Percentiles rank a stretch among this genome's conserved stretches.
phyloP scores from a whole-genome alignment of 2,797 vertebrate species.

The Sebastes variabilis region DNA sequence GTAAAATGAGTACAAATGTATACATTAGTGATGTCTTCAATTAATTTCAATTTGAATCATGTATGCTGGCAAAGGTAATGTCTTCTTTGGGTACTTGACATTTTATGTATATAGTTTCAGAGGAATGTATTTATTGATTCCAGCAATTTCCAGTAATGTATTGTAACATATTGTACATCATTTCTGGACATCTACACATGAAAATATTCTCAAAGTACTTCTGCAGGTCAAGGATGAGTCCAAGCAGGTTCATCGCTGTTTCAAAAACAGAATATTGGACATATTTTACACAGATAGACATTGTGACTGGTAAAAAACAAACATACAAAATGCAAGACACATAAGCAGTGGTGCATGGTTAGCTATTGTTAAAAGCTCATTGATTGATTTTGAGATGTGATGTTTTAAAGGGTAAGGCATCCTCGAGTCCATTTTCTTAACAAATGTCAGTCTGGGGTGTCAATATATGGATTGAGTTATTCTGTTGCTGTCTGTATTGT shows the following conservation, averaged over 20 bases:
- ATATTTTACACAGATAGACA: slow-evolving; percentile 71
- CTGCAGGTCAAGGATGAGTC: slow-evolving; percentile 72
- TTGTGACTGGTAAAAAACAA: slow-evolving; percentile 70
- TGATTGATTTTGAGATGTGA: slow-evolving; percentile 18
- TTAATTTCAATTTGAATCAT: neutral
- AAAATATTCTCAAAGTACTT: slow-evolving; percentile 33
- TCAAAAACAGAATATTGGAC: slow-evolving; percentile 71
- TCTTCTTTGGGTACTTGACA: neutral
- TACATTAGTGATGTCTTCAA: neutral
- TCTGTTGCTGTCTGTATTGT: neutral
- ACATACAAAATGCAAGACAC: slow-evolving; percentile 76
- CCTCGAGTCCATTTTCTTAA: neutral
- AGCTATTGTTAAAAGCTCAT: slow-evolving; percentile 78
- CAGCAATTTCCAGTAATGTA: neutral
- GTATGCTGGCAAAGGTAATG: neutral
- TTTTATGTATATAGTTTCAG: neutral
- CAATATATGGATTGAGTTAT: neutral
- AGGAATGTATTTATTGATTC: neutral
- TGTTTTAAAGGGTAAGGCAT: neutral
- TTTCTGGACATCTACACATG: neutral
- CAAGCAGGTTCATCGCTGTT: slow-evolving; percentile 83
- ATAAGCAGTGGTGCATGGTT: slow-evolving; percentile 79
- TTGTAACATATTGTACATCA: neutral
- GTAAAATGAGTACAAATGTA: neutral
- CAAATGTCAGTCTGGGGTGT: neutral